phyloP scores from a whole-genome alignment of 1,140 invertebrate genomes.

The Diorhabda elongata region DNA sequence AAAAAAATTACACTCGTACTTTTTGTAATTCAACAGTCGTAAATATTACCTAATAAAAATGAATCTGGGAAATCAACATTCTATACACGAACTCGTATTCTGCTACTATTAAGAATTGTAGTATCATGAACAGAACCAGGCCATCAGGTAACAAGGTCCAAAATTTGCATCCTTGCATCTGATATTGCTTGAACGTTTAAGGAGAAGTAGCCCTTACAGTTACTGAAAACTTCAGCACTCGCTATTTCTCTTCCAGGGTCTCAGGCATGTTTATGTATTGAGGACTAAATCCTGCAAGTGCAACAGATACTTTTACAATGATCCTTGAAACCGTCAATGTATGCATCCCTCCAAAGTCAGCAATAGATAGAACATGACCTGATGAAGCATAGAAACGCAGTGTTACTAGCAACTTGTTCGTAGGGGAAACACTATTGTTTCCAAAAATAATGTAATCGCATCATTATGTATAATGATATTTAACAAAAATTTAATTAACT shows the following conservation, averaged over 20 bases:
- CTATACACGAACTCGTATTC: no score
- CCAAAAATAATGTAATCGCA: no score
- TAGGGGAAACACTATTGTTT: no score
- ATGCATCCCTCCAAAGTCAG: neutral
- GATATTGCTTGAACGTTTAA: neutral
- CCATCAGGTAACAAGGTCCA: no score
- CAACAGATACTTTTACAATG: neutral
- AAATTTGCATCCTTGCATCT: neutral
- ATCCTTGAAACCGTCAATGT: neutral
- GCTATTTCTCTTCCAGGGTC: neutral
- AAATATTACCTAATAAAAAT: no score
- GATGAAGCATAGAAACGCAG: neutral
- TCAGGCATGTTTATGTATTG: neutral
- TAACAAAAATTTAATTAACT: no score
- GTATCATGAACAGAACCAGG: no score
- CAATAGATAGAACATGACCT: neutral
- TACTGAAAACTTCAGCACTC: neutral
- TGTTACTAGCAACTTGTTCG: neutral
- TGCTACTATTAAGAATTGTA: no score
- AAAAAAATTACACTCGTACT: no score
- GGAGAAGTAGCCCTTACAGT: neutral
- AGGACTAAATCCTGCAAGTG: neutral
- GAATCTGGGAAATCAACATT: no score
- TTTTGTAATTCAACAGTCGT: no score
- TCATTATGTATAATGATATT: no score